Conservation (phyloP, 2,797 vertebrate genomes). For the Acridotheres tristis region DNA sequence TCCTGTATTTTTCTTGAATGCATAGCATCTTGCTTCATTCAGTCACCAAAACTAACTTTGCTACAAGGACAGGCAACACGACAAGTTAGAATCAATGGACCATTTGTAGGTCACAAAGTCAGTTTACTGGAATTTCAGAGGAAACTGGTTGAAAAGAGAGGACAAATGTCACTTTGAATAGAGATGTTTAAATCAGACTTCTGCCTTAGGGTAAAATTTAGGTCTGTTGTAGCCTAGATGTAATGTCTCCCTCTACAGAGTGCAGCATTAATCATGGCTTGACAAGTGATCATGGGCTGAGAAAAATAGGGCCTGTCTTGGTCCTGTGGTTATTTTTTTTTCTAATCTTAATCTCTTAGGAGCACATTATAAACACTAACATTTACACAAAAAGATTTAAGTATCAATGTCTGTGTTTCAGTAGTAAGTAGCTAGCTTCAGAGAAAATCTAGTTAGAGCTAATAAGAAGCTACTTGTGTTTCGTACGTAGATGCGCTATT, state of each 20-base stretch:
- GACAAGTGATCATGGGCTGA: constrained; percentile 73
- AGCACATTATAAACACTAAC: constrained; percentile 72
- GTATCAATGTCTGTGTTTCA: constrained; percentile 53
- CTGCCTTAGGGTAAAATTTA: constrained; percentile 85
- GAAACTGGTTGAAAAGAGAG: constrained; percentile 86
- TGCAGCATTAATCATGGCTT: constrained; percentile 81
- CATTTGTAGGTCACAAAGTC: constrained; percentile 85
- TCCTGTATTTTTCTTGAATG: constrained; percentile 62
- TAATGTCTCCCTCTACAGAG: constrained; percentile 82
- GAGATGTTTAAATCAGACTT: constrained; percentile 87
- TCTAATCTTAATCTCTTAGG: constrained; percentile 64
- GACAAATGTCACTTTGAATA: constrained; percentile 87
- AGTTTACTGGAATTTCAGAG: constrained; percentile 84
- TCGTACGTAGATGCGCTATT: constrained; percentile 40
- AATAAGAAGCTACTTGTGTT: constrained; percentile 67
- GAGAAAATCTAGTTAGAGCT: constrained; percentile 71
- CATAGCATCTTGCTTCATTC: constrained; percentile 71
- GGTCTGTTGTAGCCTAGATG: constrained; percentile 80
- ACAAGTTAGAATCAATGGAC: constrained; percentile 77
- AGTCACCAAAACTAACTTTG: constrained; percentile 72
- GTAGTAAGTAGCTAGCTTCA: constrained; percentile 43
- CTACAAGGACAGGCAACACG: constrained; percentile 74
- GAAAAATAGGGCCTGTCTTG: constrained; percentile 70
- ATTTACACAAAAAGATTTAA: constrained; percentile 62
- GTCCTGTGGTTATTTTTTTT: constrained; percentile 67